Evolutionary conservation across 2,888 invertebrate genomes (phyloP).

Genomic region (Netelia inedita): DNA sequence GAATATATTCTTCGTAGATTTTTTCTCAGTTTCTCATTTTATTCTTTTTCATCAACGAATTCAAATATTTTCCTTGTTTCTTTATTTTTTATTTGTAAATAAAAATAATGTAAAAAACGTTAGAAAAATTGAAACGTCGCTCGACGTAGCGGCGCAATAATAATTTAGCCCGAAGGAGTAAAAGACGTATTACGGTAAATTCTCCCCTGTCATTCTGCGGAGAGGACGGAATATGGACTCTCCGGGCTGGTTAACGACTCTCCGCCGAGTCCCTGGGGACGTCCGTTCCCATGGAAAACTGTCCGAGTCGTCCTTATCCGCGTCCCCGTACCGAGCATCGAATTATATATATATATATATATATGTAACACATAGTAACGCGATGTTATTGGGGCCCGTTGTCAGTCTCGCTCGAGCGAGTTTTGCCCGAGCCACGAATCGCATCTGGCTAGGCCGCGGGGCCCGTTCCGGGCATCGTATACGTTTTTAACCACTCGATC

Average conservation of each 20-base stretch:
- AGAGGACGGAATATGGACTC: slow-evolving; percentile 24
- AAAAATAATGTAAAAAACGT: background rate
- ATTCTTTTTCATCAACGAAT: background rate
- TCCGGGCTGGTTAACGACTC: slow-evolving; percentile 52
- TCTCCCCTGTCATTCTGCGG: slow-evolving; percentile 57
- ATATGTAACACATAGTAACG: background rate
- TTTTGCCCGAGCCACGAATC: slow-evolving; percentile 50
- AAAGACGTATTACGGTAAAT: slow-evolving; percentile 51
- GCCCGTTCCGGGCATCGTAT: slow-evolving; percentile 19
- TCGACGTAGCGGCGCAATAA: slow-evolving; percentile 34
- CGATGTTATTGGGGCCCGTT: slow-evolving; percentile 37
- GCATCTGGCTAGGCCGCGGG: slow-evolving; percentile 61
- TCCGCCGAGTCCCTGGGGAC: slow-evolving; percentile 59
- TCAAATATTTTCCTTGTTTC: background rate
- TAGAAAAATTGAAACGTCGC: slow-evolving; percentile 12
- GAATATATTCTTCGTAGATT: too few species aligned
- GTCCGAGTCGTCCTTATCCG: slow-evolving; percentile 73
- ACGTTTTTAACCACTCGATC: slow-evolving; percentile 27
- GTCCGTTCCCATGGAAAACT: slow-evolving; percentile 65
- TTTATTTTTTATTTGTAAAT: background rate
- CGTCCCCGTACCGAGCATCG: slow-evolving; percentile 59
- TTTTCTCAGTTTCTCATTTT: background rate
- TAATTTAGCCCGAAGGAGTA: slow-evolving; percentile 41
- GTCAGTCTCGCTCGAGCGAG: slow-evolving; percentile 61
- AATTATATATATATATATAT: slow-evolving; percentile 2